Percentiles rank a stretch among this genome's conserved stretches.
phyloP scores from a whole-genome alignment of 2,113 vertebrate genomes.

The Strix aluco region DNA sequence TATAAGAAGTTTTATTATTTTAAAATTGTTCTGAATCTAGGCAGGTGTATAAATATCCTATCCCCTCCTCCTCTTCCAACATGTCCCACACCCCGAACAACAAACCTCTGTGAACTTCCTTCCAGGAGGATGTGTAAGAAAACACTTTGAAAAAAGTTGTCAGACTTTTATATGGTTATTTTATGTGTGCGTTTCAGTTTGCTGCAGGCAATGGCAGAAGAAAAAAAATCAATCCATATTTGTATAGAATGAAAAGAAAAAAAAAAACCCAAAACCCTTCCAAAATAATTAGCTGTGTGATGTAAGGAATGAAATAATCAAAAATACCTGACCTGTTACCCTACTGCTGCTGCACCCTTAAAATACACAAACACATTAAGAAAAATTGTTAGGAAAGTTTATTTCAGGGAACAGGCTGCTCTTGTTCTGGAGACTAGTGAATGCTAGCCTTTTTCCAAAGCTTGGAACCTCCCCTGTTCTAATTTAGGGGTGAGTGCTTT shows the following conservation, averaged over 20 bases:
- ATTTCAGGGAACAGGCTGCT: not conserved
- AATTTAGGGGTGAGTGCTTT: conserved; percentile 1
- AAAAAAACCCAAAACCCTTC: not conserved
- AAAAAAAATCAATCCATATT: conserved; percentile 43
- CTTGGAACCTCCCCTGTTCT: not conserved
- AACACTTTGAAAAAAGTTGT: conserved; percentile 22
- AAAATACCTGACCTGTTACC: not conserved
- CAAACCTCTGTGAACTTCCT: conserved; percentile 5
- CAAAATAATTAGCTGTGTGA: conserved; percentile 56
- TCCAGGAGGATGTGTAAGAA: not conserved
- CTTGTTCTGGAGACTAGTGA: not conserved
- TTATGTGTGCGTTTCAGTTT: conserved; percentile 54
- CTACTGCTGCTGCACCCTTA: not conserved
- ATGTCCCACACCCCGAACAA: not conserved
- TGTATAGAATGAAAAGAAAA: conserved; percentile 24
- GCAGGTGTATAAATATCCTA: not conserved
- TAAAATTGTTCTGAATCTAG: not conserved
- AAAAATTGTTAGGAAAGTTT: not conserved
- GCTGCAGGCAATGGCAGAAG: conserved; percentile 45
- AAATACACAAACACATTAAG: not conserved
- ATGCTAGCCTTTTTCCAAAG: not conserved
- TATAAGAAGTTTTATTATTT: not conserved
- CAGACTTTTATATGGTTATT: conserved; percentile 37
- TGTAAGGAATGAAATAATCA: conserved; percentile 11
- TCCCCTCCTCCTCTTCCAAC: not conserved